These are phyloP conservation scores for Enhydra lutris DNA, from an alignment of 2,113 vertebrate genomes.

Conservation along the genomic window DNA sequence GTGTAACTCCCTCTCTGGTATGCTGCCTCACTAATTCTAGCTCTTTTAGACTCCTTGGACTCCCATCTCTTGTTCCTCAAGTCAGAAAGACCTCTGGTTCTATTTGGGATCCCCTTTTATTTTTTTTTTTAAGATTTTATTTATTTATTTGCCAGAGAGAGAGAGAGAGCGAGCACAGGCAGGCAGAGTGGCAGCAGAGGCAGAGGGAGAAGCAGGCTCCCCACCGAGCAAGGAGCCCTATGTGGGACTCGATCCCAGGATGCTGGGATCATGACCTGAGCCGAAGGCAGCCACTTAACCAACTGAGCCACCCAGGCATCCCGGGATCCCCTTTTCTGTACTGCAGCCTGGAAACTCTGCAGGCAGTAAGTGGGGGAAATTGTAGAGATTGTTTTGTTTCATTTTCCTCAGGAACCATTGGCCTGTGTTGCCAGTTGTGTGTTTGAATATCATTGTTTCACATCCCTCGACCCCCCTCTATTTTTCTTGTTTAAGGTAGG, in stretches of 20 bases:
- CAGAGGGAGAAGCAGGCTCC: too few relatives aligned
- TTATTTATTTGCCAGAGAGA: too few relatives aligned
- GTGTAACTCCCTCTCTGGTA: background rate
- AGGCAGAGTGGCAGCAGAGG: too few relatives aligned
- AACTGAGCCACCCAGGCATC: background rate
- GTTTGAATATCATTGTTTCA: background rate
- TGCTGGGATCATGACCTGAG: too few relatives aligned
- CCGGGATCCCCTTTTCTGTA: background rate
- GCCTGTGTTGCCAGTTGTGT: background rate
- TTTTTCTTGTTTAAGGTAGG: background rate
- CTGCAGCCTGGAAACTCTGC: background rate
- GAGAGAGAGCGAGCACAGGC: too few relatives aligned
- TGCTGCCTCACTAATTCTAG: background rate
- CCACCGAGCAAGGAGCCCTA: too few relatives aligned
- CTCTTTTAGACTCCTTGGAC: background rate
- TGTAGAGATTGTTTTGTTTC: background rate
- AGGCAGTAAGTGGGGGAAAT: background rate
- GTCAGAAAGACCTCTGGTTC: background rate
- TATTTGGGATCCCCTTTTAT: background rate
- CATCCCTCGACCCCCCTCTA: fast-evolving
- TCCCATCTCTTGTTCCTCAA: background rate
- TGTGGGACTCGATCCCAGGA: too few relatives aligned
- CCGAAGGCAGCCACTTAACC: too few relatives aligned
- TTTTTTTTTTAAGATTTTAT: too few relatives aligned
- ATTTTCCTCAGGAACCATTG: background rate